Evolutionary conservation across 1,140 invertebrate genomes (phyloP).

Genomic region (Littorina saxatilis): DNA sequence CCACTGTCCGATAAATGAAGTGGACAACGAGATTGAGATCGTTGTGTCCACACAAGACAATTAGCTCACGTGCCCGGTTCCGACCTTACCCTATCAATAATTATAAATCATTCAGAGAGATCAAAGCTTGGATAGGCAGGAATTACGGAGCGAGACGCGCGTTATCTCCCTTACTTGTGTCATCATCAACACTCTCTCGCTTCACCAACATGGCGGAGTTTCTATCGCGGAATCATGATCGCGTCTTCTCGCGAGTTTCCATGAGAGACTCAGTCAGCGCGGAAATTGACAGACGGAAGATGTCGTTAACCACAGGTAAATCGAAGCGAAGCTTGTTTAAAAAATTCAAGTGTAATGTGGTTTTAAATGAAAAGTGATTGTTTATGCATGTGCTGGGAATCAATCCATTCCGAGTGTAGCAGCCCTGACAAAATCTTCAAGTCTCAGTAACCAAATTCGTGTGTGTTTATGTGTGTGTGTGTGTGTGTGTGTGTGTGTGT

Average conservation of each 20-base stretch:
- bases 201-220: background rate
- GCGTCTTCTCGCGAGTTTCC: background rate
- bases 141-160: slow-evolving; percentile 3
- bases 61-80: slow-evolving; percentile 5
- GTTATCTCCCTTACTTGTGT: slow-evolving; percentile 27
- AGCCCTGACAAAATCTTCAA: no score
- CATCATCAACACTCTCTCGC: slow-evolving; percentile 2
- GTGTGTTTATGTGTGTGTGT: background rate
- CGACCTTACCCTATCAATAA: background rate
- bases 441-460: no score
- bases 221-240: background rate
- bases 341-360: no score
- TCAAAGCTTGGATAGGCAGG: slow-evolving; percentile 5
- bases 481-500: no score
- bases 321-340: no score
- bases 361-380: no score
- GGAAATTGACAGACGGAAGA: no score
- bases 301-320: no score
- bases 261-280: no score
- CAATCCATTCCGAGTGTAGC: no score
- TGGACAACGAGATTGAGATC: slow-evolving; percentile 16
- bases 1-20: background rate
- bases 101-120: slow-evolving; percentile 31
- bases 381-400: no score
- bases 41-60: slow-evolving; percentile 29